A percentile compares a stretch with the other conserved stretches of the same genome.
Evolutionary conservation across 1,140 invertebrate species (phyloP).

Genomic region (Limonius californicus): DNA sequence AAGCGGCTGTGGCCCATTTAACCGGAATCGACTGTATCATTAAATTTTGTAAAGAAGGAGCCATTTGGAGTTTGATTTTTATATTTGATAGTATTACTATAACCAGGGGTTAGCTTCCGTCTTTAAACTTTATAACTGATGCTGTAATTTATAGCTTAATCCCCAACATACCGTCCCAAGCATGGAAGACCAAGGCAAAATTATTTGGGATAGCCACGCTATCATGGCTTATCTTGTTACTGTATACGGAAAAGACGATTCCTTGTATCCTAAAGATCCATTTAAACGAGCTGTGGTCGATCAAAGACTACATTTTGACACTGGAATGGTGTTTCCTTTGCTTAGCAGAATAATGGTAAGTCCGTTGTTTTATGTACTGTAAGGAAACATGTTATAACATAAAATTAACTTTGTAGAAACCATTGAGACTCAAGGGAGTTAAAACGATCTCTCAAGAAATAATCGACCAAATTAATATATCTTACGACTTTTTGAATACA

Average conservation of each 20-base stretch:
- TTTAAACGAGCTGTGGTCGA: conserved; percentile 54
- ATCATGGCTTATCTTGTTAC: conserved; percentile 56
- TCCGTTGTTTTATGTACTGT: too few relatives aligned
- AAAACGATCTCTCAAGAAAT: conserved; percentile 23
- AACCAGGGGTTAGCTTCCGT: not conserved
- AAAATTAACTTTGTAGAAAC: too few relatives aligned
- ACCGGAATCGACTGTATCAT: too few relatives aligned
- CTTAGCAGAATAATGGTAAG: too few relatives aligned
- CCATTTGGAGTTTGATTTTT: too few relatives aligned
- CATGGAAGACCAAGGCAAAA: conserved; percentile 59
- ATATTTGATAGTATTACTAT: not conserved
- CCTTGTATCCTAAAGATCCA: conserved; percentile 58
- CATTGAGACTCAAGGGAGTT: too few relatives aligned
- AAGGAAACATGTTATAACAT: too few relatives aligned
- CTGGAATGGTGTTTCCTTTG: conserved; percentile 51
- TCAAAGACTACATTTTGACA: conserved; percentile 52
- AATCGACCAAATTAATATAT: conserved; percentile 35
- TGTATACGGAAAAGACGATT: too few relatives aligned
- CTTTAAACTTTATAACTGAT: not conserved
- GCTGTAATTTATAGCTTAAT: conserved; percentile 59
- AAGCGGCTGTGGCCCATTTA: too few relatives aligned
- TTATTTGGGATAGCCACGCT: conserved; percentile 60
- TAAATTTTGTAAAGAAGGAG: too few relatives aligned
- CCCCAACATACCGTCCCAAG: conserved; percentile 67
- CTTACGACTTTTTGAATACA: conserved; percentile 43